These are phyloP conservation scores for Balaeniceps rex DNA, from an alignment of 2,113 vertebrate genomes.

Conservation along the genomic window DNA sequence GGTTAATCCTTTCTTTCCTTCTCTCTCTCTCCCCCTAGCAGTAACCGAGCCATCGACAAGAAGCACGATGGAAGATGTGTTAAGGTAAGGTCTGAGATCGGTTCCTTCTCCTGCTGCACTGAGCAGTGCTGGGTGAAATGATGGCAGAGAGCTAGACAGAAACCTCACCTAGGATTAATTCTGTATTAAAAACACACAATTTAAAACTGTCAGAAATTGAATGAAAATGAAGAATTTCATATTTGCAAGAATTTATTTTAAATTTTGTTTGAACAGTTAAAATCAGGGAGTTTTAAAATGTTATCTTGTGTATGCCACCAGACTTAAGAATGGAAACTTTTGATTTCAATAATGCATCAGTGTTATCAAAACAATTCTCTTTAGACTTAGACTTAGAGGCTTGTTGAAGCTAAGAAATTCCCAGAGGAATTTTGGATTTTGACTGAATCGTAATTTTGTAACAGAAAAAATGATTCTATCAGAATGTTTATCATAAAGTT, in stretches of 20 bases:
- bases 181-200: background rate
- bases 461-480: background rate
- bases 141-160: background rate
- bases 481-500: background rate
- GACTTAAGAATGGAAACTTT: background rate
- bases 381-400: background rate
- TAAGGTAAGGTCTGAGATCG: background rate
- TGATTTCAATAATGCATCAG: background rate
- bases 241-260: background rate
- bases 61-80: conserved; percentile 38
- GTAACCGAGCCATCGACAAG: background rate
- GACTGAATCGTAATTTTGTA: background rate
- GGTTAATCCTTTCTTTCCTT: background rate
- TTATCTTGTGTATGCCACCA: background rate
- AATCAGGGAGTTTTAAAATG: background rate
- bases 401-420: background rate
- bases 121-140: background rate
- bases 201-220: background rate
- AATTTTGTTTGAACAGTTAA: background rate
- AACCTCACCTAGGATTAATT: background rate
- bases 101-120: background rate
- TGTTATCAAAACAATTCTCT: background rate
- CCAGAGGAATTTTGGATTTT: background rate
- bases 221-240: background rate
- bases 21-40: background rate